phyloP scores from a whole-genome alignment of 2,888 invertebrate genomes.

The Ophion slaviceki region DNA sequence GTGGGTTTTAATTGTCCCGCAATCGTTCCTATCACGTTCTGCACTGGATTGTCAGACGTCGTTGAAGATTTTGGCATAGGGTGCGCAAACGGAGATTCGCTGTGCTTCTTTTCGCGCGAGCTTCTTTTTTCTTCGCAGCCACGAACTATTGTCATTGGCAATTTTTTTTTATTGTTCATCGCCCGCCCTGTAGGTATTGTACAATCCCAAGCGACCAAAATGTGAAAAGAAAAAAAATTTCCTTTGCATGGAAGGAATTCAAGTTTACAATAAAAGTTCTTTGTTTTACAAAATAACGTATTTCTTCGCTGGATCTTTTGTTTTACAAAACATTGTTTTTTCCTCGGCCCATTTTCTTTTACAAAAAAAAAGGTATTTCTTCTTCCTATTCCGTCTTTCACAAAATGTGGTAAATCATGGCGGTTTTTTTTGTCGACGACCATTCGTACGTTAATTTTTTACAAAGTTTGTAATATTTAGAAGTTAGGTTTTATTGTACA shows the following conservation, averaged over 20 bases:
- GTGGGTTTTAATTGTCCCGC: no score
- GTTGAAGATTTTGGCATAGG: no score
- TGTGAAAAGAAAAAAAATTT: slow-evolving; percentile 17
- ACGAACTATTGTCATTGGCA: not conserved
- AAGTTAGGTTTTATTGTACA: not conserved
- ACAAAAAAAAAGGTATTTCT: no score
- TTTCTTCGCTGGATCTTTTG: not conserved
- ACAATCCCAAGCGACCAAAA: slow-evolving; percentile 37
- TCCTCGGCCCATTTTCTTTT: no score
- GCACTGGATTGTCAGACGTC: no score
- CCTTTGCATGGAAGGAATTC: slow-evolving; percentile 10
- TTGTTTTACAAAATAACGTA: slow-evolving; percentile 21
- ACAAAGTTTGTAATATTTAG: no score
- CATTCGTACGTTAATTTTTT: no score
- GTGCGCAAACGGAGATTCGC: not conserved
- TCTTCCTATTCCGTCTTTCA: not conserved
- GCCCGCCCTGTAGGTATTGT: slow-evolving; percentile 1
- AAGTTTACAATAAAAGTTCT: slow-evolving; percentile 34
- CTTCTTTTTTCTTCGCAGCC: not conserved
- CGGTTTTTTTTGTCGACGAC: not conserved
- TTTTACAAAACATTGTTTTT: not conserved
- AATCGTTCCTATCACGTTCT: no score
- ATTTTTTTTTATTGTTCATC: not conserved
- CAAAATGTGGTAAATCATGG: not conserved
- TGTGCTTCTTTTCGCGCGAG: not conserved